A percentile compares a stretch with the other conserved stretches of the same genome.
Evolutionary conservation across 2,797 vertebrate species (phyloP).

Genomic region (Scolopax bukidnonensis): DNA sequence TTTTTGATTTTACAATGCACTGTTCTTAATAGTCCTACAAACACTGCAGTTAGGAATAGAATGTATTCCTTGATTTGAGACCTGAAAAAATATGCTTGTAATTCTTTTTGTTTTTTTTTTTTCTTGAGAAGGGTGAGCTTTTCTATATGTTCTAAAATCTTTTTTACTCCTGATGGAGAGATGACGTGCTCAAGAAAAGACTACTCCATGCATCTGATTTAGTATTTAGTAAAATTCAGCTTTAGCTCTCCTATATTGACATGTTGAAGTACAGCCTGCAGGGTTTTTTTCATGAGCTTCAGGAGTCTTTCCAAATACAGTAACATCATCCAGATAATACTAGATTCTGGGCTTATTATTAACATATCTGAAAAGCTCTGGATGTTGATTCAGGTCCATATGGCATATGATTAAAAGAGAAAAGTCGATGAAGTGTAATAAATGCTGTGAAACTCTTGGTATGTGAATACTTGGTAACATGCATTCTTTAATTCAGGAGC

Average conservation of each 20-base stretch:
- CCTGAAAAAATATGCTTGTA: neutral
- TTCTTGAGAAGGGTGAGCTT: neutral
- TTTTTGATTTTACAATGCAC: neutral
- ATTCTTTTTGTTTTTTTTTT: neutral
- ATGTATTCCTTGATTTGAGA: neutral
- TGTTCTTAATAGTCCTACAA: neutral
- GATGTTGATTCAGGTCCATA: conserved; percentile 39
- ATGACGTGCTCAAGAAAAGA: neutral
- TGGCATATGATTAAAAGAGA: neutral
- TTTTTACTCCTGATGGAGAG: neutral
- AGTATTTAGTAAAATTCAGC: neutral
- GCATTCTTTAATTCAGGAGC: neutral
- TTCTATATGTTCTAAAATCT: neutral
- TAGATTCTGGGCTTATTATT: neutral
- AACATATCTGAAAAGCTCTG: conserved; percentile 7
- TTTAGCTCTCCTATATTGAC: neutral
- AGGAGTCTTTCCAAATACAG: conserved; percentile 11
- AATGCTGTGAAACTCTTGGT: neutral
- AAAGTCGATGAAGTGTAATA: conserved; percentile 6
- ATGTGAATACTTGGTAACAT: neutral
- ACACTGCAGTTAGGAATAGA: neutral
- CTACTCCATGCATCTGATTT: neutral
- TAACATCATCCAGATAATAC: neutral
- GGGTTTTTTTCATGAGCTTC: neutral
- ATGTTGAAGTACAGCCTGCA: neutral